phyloP scores from a whole-genome alignment of 2,113 vertebrate species.

The Pongo pygmaeus region DNA sequence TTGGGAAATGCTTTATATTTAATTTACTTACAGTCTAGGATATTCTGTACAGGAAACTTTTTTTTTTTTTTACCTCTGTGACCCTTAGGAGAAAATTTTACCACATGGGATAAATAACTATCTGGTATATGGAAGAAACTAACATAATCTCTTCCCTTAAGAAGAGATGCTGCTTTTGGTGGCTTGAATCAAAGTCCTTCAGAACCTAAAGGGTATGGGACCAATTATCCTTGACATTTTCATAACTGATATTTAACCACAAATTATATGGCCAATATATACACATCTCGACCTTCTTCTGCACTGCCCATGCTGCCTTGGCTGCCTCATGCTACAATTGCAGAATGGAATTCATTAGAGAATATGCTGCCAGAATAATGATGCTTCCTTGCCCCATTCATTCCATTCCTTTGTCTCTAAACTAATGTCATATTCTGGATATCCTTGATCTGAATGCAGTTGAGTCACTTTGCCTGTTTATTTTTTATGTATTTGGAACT shows the following conservation, averaged over 20 bases:
- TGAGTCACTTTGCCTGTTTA: not conserved
- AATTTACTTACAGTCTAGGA: not conserved
- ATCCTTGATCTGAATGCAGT: not conserved
- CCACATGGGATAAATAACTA: not conserved
- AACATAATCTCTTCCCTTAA: not conserved
- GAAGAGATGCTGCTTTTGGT: not conserved
- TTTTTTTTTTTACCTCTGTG: not conserved
- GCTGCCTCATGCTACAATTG: not conserved
- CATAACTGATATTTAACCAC: not conserved
- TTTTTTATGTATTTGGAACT: not conserved
- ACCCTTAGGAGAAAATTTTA: not conserved
- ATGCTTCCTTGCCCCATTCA: rapidly evolving
- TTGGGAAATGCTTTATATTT: not conserved
- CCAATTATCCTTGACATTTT: not conserved
- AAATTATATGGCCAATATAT: not conserved
- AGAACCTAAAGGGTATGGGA: not conserved
- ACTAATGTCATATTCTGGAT: not conserved
- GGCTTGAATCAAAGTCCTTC: not conserved
- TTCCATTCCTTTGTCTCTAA: not conserved
- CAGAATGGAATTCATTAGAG: not conserved
- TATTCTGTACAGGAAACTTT: not conserved
- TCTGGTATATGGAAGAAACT: not conserved
- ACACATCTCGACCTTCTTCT: not conserved
- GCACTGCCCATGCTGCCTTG: not conserved
- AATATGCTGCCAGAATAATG: not conserved